Evolutionary conservation across 1,140 invertebrate species (phyloP), one percentile per base, ranked within the genome.

Genomic region (Amphibalanus amphitrite): DNA sequence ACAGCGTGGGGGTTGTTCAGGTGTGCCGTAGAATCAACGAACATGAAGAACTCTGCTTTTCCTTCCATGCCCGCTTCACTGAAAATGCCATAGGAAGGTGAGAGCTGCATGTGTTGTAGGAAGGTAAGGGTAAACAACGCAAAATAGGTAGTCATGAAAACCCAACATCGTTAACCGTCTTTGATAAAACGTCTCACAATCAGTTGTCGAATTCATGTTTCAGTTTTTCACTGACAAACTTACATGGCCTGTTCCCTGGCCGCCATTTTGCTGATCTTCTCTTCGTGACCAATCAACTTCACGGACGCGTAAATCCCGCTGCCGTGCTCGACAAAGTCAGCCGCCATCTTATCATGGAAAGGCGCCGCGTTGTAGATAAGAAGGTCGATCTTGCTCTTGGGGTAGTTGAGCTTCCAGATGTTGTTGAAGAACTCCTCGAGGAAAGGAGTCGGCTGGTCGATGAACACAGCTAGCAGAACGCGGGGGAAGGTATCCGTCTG

Each of bases 391-490:
- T 86, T 89, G 0, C 87, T 79, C 77, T 97, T 97, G 0, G 95
- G 95, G 83, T 99, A 99, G 69, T 89, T 83, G n/a, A 92, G 81
- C 0, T 82, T 77, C 13, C 81, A 73, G 17, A 98, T 81, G 78
- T 87, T 86, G 0, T 86, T 75, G 8, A 98, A 86, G 77, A 94
- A 97, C 79, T 97, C 92, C 78, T 91, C 88, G 25, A 98, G 78
- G 79, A 99, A 99, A 28, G 97, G 95, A 29, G 91, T 95, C 0
- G 93, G 84, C 74, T 86, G 84, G 76, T 91, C 87, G 67, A 98
- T 85, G 78, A 97, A 97, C 0, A 98, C 75, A 0, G 87, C 88
- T 29, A 99, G 75, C 30, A 91, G 78, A 0, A 98, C 85, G 10
- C 80, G 78, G 0, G 95, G 95, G 73, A 81, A 72, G 6, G 38